Percentiles rank a stretch among this genome's conserved stretches.
phyloP scores from a whole-genome alignment of 2,797 vertebrate genomes.

The Gymnothorax javanicus region DNA sequence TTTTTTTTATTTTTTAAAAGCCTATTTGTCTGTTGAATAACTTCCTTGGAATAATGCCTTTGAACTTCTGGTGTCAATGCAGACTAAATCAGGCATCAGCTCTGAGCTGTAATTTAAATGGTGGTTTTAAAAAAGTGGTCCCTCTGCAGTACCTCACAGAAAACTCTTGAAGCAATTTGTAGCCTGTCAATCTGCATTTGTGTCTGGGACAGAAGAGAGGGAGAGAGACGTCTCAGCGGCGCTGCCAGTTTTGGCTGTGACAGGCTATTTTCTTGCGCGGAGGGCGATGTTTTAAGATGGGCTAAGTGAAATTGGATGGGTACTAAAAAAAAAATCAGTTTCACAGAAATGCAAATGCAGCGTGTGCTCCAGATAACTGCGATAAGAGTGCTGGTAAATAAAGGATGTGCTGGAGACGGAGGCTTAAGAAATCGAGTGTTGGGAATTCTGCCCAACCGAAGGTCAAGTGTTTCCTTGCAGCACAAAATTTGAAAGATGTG shows the following conservation, averaged over 20 bases:
- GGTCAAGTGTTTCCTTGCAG: background rate
- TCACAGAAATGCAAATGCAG: constrained; percentile 27
- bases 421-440: background rate
- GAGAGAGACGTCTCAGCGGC: constrained; percentile 27
- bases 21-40: constrained; percentile 49
- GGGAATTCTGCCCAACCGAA: background rate
- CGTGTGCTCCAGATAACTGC: constrained; percentile 13
- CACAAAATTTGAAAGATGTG: background rate
- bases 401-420: background rate
- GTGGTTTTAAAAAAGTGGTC: constrained; percentile 40
- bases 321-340: constrained; percentile 26
- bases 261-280: constrained; percentile 27
- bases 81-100: constrained; percentile 47
- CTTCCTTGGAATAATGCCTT: constrained; percentile 38
- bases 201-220: constrained; percentile 29
- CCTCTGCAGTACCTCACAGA: constrained; percentile 48
- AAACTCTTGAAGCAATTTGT: constrained; percentile 57
- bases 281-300: constrained; percentile 23
- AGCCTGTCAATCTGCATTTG: constrained; percentile 59
- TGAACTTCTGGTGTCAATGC: constrained; percentile 42
- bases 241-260: constrained; percentile 29
- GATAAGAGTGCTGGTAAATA: constrained; percentile 30
- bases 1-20: constrained; percentile 42
- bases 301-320: constrained; percentile 27
- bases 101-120: constrained; percentile 51